Evolutionary conservation across 2,888 invertebrate species (phyloP), one percentile per base, ranked within the genome.

Genomic region (Taenaris catops): DNA sequence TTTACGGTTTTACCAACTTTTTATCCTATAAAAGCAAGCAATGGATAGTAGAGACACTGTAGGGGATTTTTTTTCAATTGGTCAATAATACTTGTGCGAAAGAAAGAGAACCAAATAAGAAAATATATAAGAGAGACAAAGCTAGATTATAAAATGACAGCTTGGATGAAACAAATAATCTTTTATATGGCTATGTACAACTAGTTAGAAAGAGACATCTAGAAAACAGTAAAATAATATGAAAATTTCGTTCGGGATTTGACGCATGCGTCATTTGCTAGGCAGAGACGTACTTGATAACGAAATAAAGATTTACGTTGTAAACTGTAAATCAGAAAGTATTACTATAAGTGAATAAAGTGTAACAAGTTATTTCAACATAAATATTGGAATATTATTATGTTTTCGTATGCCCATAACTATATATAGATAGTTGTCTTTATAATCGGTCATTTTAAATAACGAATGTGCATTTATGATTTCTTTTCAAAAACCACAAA

Each of bases 201-300:
- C n/a, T 21, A 9, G 70, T 39, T 44, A 42, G 61, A 81, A 41
- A 44, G 72, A 67, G 74, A 75, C 20, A 44, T 36, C 39, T 45
- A 60, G 55, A 71, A 64, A 67, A 69, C 68, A 72, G 61, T 60
- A 48, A 47, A 53, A 55, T 66, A 64, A 63, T 58, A 62, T 55
- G 51, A 59, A 59, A 55, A 63, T 65, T 65, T 63, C 59, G 51
- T 51, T 61, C 53, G 61, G 53, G 69, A 69, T 76, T 74, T 74
- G 73, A 73, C 84, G 83, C 86, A 83, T 84, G 84, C 84, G 84
- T 80, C 73, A 83, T 64, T 66, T 57, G 42, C 46, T 48, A 46
- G 33, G 19, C 80, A 81, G 83, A 63, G 59, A 28, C 47, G 37
- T 34, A 44, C 20, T 44, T 16, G n/a, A n/a, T n/a, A n/a, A n/a